Percentiles rank a stretch among this genome's conserved stretches.
Conservation (phyloP, 2,888 invertebrate genomes). For the Diarsia mendica region DNA sequence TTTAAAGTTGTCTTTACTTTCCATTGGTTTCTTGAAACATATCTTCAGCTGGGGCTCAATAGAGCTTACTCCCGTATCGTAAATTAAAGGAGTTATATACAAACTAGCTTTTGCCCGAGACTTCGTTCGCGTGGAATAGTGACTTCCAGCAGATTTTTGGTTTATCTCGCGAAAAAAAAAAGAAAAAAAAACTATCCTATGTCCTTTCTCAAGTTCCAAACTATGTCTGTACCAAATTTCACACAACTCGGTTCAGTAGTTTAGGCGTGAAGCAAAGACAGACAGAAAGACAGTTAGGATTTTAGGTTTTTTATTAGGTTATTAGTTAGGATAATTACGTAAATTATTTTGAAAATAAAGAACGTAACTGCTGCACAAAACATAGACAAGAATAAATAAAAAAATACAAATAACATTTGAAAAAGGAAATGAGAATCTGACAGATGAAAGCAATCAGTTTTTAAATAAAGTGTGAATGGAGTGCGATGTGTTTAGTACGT, state of each 20-base stretch:
- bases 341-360: neutral
- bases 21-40: constrained; percentile 5
- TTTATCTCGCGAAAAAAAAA: too few species aligned
- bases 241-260: too few species aligned
- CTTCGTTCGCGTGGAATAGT: too few species aligned
- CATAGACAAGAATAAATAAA: neutral
- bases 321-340: neutral
- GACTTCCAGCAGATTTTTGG: too few species aligned
- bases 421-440: neutral
- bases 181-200: too few species aligned
- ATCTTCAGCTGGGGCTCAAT: constrained; percentile 10
- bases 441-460: neutral
- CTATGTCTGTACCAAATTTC: too few species aligned
- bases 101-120: too few species aligned
- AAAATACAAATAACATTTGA: neutral
- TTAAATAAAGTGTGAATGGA: neutral
- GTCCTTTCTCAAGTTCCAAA: too few species aligned
- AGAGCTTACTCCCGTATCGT: neutral
- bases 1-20: constrained; percentile 6
- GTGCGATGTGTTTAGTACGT: neutral
- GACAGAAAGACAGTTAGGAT: too few species aligned
- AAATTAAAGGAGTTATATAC: too few species aligned
- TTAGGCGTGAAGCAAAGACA: too few species aligned
- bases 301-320: too few species aligned
- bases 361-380: neutral